Base-by-base conservation (phyloP, 2,888 invertebrate species). In the Habroteleia sp. region DNA sequence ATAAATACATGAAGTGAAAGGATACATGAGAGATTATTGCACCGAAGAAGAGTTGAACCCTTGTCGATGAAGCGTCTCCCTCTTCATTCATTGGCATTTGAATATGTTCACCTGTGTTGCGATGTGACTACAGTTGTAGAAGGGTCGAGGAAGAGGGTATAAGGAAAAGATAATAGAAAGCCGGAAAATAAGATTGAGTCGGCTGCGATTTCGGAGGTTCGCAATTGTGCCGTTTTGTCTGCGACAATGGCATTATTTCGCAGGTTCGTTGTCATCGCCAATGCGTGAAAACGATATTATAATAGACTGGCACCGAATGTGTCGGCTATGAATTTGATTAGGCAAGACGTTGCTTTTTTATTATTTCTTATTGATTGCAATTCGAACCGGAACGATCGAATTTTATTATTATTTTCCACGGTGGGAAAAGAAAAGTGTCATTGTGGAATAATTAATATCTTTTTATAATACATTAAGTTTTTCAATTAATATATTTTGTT, bases 61-160 rank as follows among this genome's bases (percentile, higher is more conserved):
- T 76, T 71, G 83, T 81, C 83, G 77, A 83, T 83, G 80, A 81
- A 75, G 68, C 77, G 75, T 74, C 79, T 78, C 79, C 81, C 81
- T 77, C 66, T 72, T n/a, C 78, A 79, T 81, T 80, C 82, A 83
- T 83, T 79, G 83, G 79, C 80, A 86, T 86, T 86, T 85, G 82
- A 87, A 86, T 87, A 83, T 81, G 86, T 85, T 83, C 87, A 86
- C 86, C 87, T 87, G 86, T 81, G 75, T 35, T 10, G 56, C 65
- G 16, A 46, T 37, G 74, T 23, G 46, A 44, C 52, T 68, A 41
- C 54, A 58, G 13, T 17, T 20, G 25, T 37, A 11, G 69, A 73
- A 73, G 73, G 76, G 68, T 72, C 71, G 63, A 35, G 13, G 56
- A 62, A 54, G 62, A 72, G 75, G 65, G 73, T 50, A 60, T 54